Base-by-base conservation (phyloP, 2,797 vertebrate species). In the Eulemur rubriventer region DNA sequence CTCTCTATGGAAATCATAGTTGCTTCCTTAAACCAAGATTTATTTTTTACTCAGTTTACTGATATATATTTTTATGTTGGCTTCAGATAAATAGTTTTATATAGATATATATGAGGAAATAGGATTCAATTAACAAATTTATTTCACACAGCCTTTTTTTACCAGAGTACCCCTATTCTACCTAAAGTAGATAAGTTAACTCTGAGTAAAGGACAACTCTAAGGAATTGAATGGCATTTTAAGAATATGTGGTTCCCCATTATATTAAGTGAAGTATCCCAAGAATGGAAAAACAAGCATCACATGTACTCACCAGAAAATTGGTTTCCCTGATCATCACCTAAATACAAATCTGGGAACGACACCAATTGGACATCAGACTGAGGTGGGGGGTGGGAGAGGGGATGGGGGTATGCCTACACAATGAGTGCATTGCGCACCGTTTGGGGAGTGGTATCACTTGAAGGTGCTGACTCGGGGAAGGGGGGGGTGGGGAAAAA, bases 71-170 rank as follows among this genome's bases (percentile, higher is more conserved):
- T 65, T 65, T 59, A 67, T 50, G 4, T 63, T 95, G 6, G 18
- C 13, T 89, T 83, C 20, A 78, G 52, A 78, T 78, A 91, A 90
- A 90, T 72, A 70, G 48, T 52, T 92, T 82, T 89, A 65, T 46
- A n/a, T 48, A 72, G 4, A 78, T 91, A 86, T 91, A 52, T 93
- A 9, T 89, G 33, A 75, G 43, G 93, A 94, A 86, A 76, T 81
- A 80, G 6, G 9, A 79, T 79, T 93, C 38, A 89, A 84, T 87
- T 87, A 75, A 83, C 38, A 89, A 87, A 89, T 84, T 28, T 9
- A 82, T 69, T 80, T 93, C 78, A 85, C 89, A 12, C 11, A 84
- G 22, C 17, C 18, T 59, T 96, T 24, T 57, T 57, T 91, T 93
- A 96, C 48, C 11, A 78, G 9, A 84, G 12, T 81, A 78, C 16